Evolutionary conservation across 2,888 invertebrate species (phyloP).

Genomic region (Galeruca laticollis): DNA sequence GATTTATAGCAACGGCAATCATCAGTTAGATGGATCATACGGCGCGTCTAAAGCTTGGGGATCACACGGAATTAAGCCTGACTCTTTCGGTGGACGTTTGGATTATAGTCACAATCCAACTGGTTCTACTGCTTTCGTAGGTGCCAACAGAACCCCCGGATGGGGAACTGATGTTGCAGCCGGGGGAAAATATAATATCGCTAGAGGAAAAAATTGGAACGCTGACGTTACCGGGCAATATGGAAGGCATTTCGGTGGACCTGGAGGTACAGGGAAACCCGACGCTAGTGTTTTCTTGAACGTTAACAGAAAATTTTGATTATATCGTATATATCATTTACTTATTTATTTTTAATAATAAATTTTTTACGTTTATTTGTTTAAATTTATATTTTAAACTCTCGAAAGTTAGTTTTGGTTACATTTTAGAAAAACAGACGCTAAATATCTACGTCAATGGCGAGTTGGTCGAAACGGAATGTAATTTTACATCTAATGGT

Average conservation of each 20-base stretch:
- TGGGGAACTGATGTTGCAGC: conserved; percentile 54
- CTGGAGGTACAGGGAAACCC: conserved; percentile 50
- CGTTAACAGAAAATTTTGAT: conserved; percentile 44
- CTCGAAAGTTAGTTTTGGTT: neutral
- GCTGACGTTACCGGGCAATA: conserved; percentile 51
- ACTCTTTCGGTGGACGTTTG: conserved; percentile 52
- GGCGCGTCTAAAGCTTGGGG: conserved; percentile 52
- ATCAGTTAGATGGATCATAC: conserved; percentile 52
- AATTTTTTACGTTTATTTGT: too few species aligned
- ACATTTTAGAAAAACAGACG: conserved; percentile 77
- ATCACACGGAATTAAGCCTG: conserved; percentile 50
- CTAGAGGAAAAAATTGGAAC: conserved; percentile 47
- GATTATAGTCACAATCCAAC: conserved; percentile 54
- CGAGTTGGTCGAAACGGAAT: conserved; percentile 77
- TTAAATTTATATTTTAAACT: too few species aligned
- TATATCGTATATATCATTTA: too few species aligned
- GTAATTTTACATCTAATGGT: conserved; percentile 86
- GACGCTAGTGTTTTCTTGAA: conserved; percentile 43
- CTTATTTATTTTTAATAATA: too few species aligned
- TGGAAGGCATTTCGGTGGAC: conserved; percentile 52
- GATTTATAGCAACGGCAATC: conserved; percentile 43
- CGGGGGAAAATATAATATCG: conserved; percentile 50
- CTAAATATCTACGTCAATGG: conserved; percentile 85
- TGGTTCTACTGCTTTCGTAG: conserved; percentile 49
- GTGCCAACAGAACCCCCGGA: conserved; percentile 48